A percentile compares a stretch with the other conserved stretches of the same genome.
phyloP scores from a whole-genome alignment of 2,888 invertebrate species.

The Agonum fuliginosum region DNA sequence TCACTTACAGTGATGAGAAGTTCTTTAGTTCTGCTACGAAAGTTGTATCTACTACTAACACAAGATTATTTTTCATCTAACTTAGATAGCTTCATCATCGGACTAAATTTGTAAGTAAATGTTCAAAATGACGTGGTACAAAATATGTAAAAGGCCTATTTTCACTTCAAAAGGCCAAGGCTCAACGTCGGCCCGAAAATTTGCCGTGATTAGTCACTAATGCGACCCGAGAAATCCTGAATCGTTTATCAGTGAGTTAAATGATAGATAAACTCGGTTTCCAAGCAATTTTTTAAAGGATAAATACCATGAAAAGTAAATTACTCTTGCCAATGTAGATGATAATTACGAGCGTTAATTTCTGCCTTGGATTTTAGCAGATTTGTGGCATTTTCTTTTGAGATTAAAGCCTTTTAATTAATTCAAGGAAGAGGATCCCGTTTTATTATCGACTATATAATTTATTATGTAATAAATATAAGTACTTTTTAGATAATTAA shows the following conservation, averaged over 20 bases:
- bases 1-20: too few species aligned
- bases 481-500: too few species aligned
- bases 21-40: too few species aligned
- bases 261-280: slow-evolving; percentile 20
- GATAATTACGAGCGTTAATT: slow-evolving; percentile 14
- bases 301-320: slow-evolving; percentile 2
- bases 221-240: slow-evolving; percentile 12
- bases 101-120: too few species aligned
- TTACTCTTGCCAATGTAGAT: slow-evolving; percentile 14
- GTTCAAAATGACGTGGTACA: too few species aligned
- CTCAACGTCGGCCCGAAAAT: slow-evolving; percentile 6
- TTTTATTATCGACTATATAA: neutral
- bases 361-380: neutral
- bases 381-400: neutral
- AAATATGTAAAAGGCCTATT: neutral
- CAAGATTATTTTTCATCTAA: too few species aligned
- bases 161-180: neutral
- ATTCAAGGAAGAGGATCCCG: neutral
- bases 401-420: neutral
- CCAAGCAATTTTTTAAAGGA: neutral
- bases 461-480: too few species aligned
- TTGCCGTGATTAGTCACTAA: slow-evolving; percentile 12
- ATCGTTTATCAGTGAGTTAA: slow-evolving; percentile 14
- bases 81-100: too few species aligned
- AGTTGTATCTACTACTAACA: too few species aligned